Base-by-base conservation (phyloP, 2,888 invertebrate species). In the Junonia oenone region DNA sequence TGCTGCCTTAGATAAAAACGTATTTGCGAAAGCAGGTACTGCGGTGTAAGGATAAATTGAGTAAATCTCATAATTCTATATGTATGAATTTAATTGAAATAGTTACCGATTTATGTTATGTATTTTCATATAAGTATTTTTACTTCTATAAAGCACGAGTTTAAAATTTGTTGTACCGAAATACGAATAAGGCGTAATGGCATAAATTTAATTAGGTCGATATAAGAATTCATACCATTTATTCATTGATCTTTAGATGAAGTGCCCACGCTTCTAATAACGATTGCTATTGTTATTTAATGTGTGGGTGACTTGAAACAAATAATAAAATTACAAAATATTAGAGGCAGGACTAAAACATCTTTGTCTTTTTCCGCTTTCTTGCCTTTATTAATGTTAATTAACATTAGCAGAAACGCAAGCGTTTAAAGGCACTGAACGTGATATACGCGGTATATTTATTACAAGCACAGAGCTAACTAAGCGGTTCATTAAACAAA, bases 381-480 rank as follows among this genome's bases (percentile, higher is more conserved):
- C 35, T 45, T 45, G 54, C 49, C 11, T 19, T 26, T 46, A 40
- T 68, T 67, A 69, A 68, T 71, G 75, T 78, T 80, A 81, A 82
- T 83, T 82, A 81, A 76, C 77, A 77, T 71, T 73, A 72, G 71
- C 68, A 66, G 72, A 67, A 66, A 69, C 69, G 70, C 65, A 66
- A 65, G 68, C 67, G 67, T 66, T 71, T 69, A 68, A 66, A 73
- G 69, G 67, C 64, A 63, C 66, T 47, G 46, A 54, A 71, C 68
- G 72, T 75, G 73, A 75, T 76, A 73, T 78, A 78, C 71, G 70
- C 66, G 58, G 70, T 66, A 65, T 71, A 75, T 76, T 73, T 75
- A 75, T 77, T 70, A 71, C 66, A 69, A 72, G 68, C 67, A 66
- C 67, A 64, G 66, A 68, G 67, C 69, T 66, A 66, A 64, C 61